Base-by-base conservation (phyloP, 2,888 invertebrate genomes). In the Leuctra nigra region DNA sequence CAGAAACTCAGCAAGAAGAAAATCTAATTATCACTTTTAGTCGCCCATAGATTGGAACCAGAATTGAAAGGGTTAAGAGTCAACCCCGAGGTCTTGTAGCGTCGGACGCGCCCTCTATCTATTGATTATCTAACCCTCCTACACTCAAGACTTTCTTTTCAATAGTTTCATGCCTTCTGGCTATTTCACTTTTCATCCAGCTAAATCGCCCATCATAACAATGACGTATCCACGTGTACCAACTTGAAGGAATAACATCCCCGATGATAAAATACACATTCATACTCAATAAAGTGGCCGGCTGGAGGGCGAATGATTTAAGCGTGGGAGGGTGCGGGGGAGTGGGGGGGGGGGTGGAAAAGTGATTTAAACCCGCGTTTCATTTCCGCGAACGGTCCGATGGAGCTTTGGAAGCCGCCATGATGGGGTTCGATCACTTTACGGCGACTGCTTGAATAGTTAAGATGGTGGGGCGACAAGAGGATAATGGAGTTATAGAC, bases 101-200 rank as follows among this genome's bases (percentile, higher is more conserved):
- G 1, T n/a, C 23, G 44, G 44, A 23, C 20, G 35, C 33, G 18
- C 50, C 50, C 50, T 50, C 50, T 50, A 29, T 50, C 50, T 50
- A 50, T 50, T 50, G 50, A 50, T 50, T 50, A 50, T 50, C 33
- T 33, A 48, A 48, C 29, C 47, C 24, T 20, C 48, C 48, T 35
- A 18, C 22, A n/a, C 50, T 50, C 44, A 33, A 50, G 50, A 33
- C 18, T 50, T 50, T 35, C 47, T n/a, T 50, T 50, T 33, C 50
- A 33, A 50, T 50, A n/a, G 22, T n/a, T 23, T n/a, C 9, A 25
- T 16, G 47, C 47, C 47, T 29, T 9, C 24, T 23, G 47, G 47
- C 47, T 23, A 47, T 25, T 47, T 24, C 47, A 47, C 24, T 47
- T 47, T 47, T 47, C 47, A 22, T n/a, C 46, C 46, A 47, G 16